Evolutionary conservation across 2,888 invertebrate genomes (phyloP).

Genomic region (Tachystola acroxantha): DNA sequence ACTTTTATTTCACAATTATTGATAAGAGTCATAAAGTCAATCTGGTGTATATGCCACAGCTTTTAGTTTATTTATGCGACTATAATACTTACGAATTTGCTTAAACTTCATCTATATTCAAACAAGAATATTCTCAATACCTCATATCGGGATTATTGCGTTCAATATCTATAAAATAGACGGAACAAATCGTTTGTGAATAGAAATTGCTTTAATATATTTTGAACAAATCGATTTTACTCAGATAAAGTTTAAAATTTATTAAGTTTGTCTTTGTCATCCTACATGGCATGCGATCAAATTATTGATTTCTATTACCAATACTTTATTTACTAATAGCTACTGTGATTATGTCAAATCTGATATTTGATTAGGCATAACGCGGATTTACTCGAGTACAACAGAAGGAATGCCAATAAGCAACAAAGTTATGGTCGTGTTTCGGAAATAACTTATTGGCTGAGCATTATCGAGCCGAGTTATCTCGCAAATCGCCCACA

Average conservation of each 20-base stretch:
- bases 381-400: background rate
- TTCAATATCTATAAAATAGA: slow-evolving; percentile 40
- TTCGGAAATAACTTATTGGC: slow-evolving; percentile 29
- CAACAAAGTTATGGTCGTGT: slow-evolving; percentile 25
- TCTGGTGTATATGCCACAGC: background rate
- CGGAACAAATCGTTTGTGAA: slow-evolving; percentile 53
- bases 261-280: slow-evolving; percentile 37
- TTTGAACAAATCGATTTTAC: slow-evolving; percentile 40
- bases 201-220: slow-evolving; percentile 52
- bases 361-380: slow-evolving; percentile 3
- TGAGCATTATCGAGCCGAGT: slow-evolving; percentile 5
- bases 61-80: slow-evolving; percentile 2
- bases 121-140: slow-evolving; percentile 42
- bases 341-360: slow-evolving; percentile 25
- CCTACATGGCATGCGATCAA: slow-evolving; percentile 31
- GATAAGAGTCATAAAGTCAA: background rate
- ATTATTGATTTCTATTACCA: slow-evolving; percentile 48
- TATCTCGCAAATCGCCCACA: slow-evolving; percentile 29
- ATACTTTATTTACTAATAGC: slow-evolving; percentile 43
- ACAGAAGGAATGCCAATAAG: slow-evolving; percentile 17
- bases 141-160: slow-evolving; percentile 37
- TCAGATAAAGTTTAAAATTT: slow-evolving; percentile 43
- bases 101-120: slow-evolving; percentile 52
- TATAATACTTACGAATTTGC: slow-evolving; percentile 32
- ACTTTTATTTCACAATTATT: too few species aligned